A percentile compares a stretch with the other conserved stretches of the same genome.
These are phyloP conservation scores for Mastomys natalensis DNA, from an alignment of 2,113 vertebrate genomes.

Conservation along the genomic window DNA sequence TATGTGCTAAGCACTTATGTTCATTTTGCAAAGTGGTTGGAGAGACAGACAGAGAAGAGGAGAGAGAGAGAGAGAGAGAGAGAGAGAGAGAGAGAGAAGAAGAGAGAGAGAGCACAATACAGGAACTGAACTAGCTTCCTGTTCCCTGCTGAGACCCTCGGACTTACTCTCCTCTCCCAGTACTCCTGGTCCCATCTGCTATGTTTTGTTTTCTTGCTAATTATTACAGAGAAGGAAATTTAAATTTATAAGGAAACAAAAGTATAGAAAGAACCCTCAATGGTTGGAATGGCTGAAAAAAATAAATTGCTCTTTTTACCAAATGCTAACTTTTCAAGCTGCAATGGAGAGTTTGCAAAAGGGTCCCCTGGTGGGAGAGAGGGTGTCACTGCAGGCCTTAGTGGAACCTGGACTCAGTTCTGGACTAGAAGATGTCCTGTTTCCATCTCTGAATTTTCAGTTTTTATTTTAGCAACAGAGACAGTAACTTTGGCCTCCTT, in stretches of 20 bases:
- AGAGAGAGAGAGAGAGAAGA: accelerated
- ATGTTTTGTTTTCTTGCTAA: background rate
- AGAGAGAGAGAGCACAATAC: accelerated
- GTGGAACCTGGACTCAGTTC: background rate
- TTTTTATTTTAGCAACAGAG: slow-evolving; percentile 8
- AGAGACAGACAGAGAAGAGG: too few relatives aligned
- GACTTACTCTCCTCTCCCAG: background rate
- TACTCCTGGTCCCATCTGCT: background rate
- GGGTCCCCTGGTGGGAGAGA: background rate
- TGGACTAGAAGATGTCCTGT: background rate
- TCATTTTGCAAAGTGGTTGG: too few relatives aligned
- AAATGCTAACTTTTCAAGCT: background rate
- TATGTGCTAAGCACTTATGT: background rate
- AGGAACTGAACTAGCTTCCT: background rate
- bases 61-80: accelerated
- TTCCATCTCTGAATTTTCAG: background rate
- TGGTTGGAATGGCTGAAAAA: background rate
- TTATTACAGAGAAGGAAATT: background rate
- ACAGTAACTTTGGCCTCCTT: background rate
- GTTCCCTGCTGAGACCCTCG: background rate
- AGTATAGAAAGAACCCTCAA: background rate
- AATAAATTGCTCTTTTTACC: background rate
- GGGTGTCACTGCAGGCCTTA: background rate
- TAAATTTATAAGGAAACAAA: background rate
- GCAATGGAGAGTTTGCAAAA: background rate